Percentiles rank a stretch among this genome's conserved stretches.
Evolutionary conservation across 2,888 invertebrate species (phyloP).

Genomic region (Trissolcus brochymenae): DNA sequence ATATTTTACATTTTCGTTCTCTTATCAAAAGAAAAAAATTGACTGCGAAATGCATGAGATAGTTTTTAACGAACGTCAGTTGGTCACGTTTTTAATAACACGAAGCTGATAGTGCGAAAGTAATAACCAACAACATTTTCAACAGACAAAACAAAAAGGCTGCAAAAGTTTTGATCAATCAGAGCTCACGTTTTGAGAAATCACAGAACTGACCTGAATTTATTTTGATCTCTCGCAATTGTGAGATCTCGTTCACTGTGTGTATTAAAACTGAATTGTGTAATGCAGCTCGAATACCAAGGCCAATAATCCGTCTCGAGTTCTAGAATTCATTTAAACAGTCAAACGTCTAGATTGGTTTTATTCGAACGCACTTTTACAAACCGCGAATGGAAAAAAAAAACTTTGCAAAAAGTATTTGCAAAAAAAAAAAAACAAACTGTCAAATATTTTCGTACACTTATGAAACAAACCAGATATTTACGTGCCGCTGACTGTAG

Average conservation of each 20-base stretch:
- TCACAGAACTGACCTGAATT: conserved; percentile 31
- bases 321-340: conserved; percentile 59
- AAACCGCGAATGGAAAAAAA: too few relatives aligned
- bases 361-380: conserved; percentile 1
- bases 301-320: conserved; percentile 45
- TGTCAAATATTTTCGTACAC: too few relatives aligned
- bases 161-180: conserved; percentile 4
- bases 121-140: background rate
- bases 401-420: too few relatives aligned
- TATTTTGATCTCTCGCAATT: conserved; percentile 32
- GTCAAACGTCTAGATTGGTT: conserved; percentile 61
- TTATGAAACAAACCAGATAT: background rate
- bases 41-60: too few relatives aligned
- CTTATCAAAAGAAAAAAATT: too few relatives aligned
- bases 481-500: background rate
- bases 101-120: background rate
- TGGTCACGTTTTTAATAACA: conserved; percentile 4
- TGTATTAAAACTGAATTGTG: conserved; percentile 41
- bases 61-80: background rate
- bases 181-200: conserved; percentile 29
- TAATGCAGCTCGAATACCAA: conserved; percentile 48
- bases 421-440: too few relatives aligned
- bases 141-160: background rate
- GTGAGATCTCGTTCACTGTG: conserved; percentile 47
- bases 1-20: too few relatives aligned